Evolutionary conservation across 1,140 invertebrate genomes (phyloP).

Genomic region (Theocolax elegans): DNA sequence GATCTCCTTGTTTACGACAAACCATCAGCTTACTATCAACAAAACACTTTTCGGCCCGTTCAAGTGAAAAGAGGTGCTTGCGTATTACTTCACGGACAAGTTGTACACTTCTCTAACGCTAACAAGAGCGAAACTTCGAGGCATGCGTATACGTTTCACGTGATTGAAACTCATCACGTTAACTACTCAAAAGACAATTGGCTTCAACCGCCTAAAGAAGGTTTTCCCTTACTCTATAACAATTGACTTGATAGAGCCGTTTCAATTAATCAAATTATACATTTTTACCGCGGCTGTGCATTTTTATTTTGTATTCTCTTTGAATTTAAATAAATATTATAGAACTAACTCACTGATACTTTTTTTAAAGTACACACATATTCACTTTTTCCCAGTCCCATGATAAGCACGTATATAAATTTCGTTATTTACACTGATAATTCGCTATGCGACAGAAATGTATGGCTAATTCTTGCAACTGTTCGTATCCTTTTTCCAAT

Average conservation of each 20-base stretch:
- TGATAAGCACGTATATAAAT: background rate
- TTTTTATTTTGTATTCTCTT: constrained; percentile 44
- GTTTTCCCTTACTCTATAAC: constrained; percentile 74
- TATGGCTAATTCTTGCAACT: constrained; percentile 57
- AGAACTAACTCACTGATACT: no score
- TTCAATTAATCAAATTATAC: no score
- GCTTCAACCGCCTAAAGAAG: constrained; percentile 76
- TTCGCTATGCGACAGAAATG: constrained; percentile 55
- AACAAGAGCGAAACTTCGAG: constrained; percentile 88
- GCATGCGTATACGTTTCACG: constrained; percentile 95
- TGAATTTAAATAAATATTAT: no score
- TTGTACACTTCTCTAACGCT: constrained; percentile 90
- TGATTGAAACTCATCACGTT: constrained; percentile 83
- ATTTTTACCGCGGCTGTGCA: constrained; percentile 15
- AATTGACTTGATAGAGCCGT: constrained; percentile 53
- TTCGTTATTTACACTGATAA: constrained; percentile 14
- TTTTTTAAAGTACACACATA: background rate
- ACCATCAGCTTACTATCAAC: constrained; percentile 77
- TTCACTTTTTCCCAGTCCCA: background rate
- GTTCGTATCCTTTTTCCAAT: constrained; percentile 52
- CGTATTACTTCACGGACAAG: constrained; percentile 91
- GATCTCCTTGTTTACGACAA: constrained; percentile 75
- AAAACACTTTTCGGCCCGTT: constrained; percentile 81
- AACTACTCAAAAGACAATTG: constrained; percentile 87
- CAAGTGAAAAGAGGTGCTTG: constrained; percentile 86